A percentile compares a stretch with the other conserved stretches of the same genome.
Conservation (phyloP, 2,113 vertebrate genomes). For the Marmota monax region DNA sequence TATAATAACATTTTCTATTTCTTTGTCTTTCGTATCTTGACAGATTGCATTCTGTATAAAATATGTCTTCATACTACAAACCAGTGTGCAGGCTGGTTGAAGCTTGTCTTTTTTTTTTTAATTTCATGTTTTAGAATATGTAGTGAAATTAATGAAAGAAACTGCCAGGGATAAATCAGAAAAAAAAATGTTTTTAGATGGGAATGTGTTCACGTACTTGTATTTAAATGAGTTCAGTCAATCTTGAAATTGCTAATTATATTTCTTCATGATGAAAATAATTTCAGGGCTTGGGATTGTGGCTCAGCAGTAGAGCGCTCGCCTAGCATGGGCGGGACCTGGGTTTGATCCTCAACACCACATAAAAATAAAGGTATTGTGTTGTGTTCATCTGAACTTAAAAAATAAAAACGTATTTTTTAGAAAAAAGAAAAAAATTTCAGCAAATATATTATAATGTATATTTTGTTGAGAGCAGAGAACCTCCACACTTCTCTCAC, state of each 20-base stretch:
- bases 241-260: constrained; percentile 25
- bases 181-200: constrained; percentile 45
- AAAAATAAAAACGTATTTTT: no score
- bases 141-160: constrained; percentile 42
- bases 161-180: constrained; percentile 26
- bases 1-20: not conserved
- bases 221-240: constrained; percentile 40
- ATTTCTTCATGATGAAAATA: constrained; percentile 57
- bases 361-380: no score
- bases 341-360: no score
- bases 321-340: no score
- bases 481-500: not conserved
- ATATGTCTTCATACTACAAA: not conserved
- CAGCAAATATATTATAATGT: not conserved
- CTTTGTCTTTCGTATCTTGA: constrained; percentile 31
- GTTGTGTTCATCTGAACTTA: no score
- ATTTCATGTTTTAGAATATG: constrained; percentile 2
- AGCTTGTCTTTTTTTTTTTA: not conserved
- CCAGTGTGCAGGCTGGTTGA: not conserved
- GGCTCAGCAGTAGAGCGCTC: no score
- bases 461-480: not conserved
- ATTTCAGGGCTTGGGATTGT: not conserved
- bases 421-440: constrained; percentile 21
- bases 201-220: not conserved
- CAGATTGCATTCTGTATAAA: constrained; percentile 10